Evolutionary conservation across 2,113 vertebrate species (phyloP).

Genomic region (Tamias sibiricus): DNA sequence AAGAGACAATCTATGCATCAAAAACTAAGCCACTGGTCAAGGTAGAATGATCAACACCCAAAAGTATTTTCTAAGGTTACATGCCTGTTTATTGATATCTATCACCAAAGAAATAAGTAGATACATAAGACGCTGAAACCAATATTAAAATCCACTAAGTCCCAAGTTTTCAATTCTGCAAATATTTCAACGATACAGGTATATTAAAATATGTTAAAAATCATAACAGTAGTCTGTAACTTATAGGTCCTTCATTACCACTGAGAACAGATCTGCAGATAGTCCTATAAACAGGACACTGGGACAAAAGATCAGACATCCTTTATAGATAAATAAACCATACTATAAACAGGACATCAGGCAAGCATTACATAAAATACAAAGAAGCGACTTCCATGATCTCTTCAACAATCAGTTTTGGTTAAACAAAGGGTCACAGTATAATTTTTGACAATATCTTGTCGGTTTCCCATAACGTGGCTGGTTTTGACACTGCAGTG

Average conservation of each 20-base stretch:
- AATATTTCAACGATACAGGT: background rate
- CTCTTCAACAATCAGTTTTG: background rate
- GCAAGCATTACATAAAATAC: background rate
- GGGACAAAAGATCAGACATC: background rate
- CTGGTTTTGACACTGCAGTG: background rate
- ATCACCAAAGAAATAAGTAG: background rate
- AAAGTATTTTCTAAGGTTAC: background rate
- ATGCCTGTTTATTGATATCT: fast-evolving
- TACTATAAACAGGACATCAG: background rate
- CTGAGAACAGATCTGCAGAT: background rate
- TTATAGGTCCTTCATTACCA: background rate
- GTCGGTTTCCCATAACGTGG: background rate
- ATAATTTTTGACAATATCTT: background rate
- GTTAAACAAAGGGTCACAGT: background rate
- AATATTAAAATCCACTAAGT: background rate
- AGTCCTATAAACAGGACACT: background rate
- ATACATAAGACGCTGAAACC: background rate
- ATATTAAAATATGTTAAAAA: background rate
- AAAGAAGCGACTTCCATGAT: background rate
- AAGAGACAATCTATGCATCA: background rate
- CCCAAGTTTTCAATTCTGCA: background rate
- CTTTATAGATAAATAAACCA: too few species aligned
- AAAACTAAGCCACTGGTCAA: background rate
- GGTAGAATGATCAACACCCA: background rate
- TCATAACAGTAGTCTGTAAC: background rate